A percentile compares a stretch with the other conserved stretches of the same genome.
Conservation (phyloP, 2,113 vertebrate genomes). For the Uria aalge region DNA sequence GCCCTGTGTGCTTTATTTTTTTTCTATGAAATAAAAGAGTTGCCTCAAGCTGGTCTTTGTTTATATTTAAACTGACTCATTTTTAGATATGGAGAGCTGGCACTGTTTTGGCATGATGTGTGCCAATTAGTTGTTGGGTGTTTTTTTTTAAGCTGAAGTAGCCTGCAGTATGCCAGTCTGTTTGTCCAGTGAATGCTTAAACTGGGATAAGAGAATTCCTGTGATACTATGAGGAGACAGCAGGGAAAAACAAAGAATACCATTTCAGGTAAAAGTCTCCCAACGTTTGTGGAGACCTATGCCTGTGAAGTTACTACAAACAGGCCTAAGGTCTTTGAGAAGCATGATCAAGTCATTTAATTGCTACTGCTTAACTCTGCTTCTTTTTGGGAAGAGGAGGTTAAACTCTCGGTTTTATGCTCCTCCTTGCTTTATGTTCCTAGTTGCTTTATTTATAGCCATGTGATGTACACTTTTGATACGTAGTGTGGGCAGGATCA, state of each 20-base stretch:
- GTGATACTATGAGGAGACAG: neutral
- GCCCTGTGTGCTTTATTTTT: neutral
- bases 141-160: neutral
- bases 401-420: neutral
- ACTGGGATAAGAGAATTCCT: neutral
- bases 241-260: neutral
- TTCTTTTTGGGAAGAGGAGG: neutral
- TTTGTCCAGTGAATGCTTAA: neutral
- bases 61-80: neutral
- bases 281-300: rapidly evolving
- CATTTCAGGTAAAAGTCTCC: neutral
- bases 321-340: neutral
- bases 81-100: neutral
- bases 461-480: neutral
- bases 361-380: neutral
- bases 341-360: neutral
- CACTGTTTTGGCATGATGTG: neutral
- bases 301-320: neutral
- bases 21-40: neutral
- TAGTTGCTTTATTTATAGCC: neutral
- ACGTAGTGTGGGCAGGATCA: neutral
- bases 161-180: neutral
- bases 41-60: neutral
- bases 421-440: neutral
- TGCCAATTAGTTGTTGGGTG: neutral